Evolutionary conservation across 2,113 vertebrate genomes (phyloP).

Genomic region (Falcunculus frontatus): DNA sequence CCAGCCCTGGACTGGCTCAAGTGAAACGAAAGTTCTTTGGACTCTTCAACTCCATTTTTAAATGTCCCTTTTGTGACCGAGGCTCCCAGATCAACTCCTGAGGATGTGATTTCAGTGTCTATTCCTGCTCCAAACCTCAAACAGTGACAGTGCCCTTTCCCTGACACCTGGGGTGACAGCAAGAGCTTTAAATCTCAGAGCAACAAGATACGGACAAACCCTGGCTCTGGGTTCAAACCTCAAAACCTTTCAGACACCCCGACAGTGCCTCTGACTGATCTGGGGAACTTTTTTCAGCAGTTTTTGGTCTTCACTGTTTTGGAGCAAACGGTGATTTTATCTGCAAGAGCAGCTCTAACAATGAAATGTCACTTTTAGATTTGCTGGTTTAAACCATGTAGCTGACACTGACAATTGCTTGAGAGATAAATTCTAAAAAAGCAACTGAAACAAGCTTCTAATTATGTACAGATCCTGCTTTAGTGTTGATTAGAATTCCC

Average conservation of each 20-base stretch:
- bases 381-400: background rate
- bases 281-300: background rate
- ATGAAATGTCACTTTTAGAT: background rate
- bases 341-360: background rate
- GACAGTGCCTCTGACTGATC: background rate
- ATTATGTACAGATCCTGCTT: constrained; percentile 29
- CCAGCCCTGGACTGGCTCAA: background rate
- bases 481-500: constrained; percentile 46
- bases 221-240: background rate
- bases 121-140: background rate
- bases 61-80: background rate
- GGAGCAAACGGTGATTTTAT: background rate
- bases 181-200: background rate
- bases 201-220: background rate
- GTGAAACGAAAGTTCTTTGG: background rate
- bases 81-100: background rate
- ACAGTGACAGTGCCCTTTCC: background rate
- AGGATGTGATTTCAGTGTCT: background rate
- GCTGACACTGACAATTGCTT: background rate
- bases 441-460: constrained; percentile 21
- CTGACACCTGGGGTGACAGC: background rate
- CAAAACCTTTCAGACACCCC: background rate
- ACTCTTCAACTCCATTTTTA: background rate
- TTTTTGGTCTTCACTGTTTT: background rate
- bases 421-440: background rate